Percentiles rank a stretch among this genome's conserved stretches.
These are phyloP conservation scores for Liparis tanakae DNA, from an alignment of 2,797 vertebrate genomes.

Conservation along the genomic window DNA sequence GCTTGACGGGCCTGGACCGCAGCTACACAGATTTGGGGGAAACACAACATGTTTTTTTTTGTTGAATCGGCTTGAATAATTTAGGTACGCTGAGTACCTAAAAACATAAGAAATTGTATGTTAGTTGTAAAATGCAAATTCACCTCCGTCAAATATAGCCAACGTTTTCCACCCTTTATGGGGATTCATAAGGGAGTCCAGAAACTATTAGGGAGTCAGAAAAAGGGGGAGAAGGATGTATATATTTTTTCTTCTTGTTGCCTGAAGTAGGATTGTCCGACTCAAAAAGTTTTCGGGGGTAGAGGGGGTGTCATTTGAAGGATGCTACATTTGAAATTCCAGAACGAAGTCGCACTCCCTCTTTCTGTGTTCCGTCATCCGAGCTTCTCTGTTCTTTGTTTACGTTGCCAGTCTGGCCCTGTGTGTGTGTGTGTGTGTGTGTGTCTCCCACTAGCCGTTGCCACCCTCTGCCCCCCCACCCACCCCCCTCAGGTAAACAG, in stretches of 20 bases:
- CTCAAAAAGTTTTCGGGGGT: too few relatives aligned
- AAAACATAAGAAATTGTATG: background rate
- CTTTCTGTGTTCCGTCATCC: background rate
- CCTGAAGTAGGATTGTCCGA: background rate
- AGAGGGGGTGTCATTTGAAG: too few relatives aligned
- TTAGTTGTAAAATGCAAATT: constrained; percentile 21
- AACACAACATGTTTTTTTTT: constrained; percentile 6
- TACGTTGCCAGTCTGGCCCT: background rate
- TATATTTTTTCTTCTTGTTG: background rate
- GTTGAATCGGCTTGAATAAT: constrained; percentile 8
- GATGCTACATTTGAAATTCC: background rate
- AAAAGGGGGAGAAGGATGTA: background rate
- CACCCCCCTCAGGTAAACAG: too few relatives aligned
- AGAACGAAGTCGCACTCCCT: background rate
- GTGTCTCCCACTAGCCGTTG: too few relatives aligned
- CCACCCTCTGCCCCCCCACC: too few relatives aligned
- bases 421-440: background rate
- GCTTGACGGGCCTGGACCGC: background rate
- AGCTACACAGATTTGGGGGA: background rate
- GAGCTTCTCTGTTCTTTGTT: background rate
- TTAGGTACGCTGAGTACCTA: background rate
- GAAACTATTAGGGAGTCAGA: background rate
- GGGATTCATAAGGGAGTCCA: constrained; percentile 19
- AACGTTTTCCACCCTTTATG: background rate
- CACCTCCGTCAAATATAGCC: constrained; percentile 1